Base-by-base conservation (phyloP, 2,888 invertebrate genomes). In the Callinectes sapidus region DNA sequence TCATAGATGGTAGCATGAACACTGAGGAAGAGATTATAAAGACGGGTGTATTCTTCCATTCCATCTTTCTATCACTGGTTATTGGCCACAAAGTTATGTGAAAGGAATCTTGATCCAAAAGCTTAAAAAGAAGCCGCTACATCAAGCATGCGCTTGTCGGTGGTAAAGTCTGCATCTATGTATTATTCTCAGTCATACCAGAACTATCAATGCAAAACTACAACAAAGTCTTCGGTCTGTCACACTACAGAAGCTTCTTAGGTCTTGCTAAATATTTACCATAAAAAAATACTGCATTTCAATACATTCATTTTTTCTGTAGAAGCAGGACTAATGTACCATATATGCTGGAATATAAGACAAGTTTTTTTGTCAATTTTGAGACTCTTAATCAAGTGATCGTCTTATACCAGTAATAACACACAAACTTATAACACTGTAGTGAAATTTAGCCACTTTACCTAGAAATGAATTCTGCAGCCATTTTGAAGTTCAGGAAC, bases 11-110 rank as follows among this genome's bases (percentile, higher is more conserved):
- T 71, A 71, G 10, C 28, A 71, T 28, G 8, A 71, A 28, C 28
- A n/a, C 28, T 71, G 10, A 71, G 71, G 71, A 71, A 71, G 71
- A n/a, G n/a, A 71, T 71, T 28, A 71, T 71, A 71, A 71, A 71
- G 28, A 23, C 6, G n/a, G 71, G 10, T 71, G 6, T n/a, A 28
- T 28, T 28, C 28, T 71, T 71, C 28, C n/a, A 28, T n/a, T n/a
- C 71, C 10, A 28, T 71, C 71, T 5, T 71, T 71, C 23, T 71
- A n/a, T 71, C 13, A 71, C 23, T 71, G 28, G 71, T 10, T 71
- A 71, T 28, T 28, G 28, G 71, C 0, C 10, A 71, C 71, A 2
- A 28, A 71, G n/a, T 71, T 71, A n/a, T 71, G n/a, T 71, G n/a
- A 71, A 71, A 71, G 71, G 28, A 71, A 71, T 71, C 28, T 71